A percentile compares a stretch with the other conserved stretches of the same genome.
Evolutionary conservation across 2,797 vertebrate genomes (phyloP).

Genomic region (Carapus acus): DNA sequence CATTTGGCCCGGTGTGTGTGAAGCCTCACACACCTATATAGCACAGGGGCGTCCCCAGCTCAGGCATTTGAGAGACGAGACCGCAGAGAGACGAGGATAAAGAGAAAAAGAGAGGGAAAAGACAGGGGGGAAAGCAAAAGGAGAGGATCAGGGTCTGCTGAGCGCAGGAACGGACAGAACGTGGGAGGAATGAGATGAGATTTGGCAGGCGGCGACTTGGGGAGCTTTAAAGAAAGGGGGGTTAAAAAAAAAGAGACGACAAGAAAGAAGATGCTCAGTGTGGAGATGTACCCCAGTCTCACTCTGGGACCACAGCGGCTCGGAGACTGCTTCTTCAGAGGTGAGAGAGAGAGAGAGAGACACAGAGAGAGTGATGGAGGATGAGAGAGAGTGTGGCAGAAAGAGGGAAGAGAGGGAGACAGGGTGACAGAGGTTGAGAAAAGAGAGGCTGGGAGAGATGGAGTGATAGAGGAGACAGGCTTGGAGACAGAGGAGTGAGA

Average conservation of each 20-base stretch:
- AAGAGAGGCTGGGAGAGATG: too few species aligned
- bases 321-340: constrained; percentile 75
- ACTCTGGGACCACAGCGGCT: constrained; percentile 66
- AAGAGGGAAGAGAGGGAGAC: too few species aligned
- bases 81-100: constrained; percentile 9
- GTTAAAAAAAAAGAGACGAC: constrained; percentile 8
- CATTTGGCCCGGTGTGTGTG: constrained; percentile 76
- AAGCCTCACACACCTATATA: constrained; percentile 74
- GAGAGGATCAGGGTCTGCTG: background rate
- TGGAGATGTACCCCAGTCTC: constrained; percentile 72
- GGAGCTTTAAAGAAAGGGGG: constrained; percentile 32
- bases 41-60: constrained; percentile 24
- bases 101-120: background rate
- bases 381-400: background rate
- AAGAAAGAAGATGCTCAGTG: constrained; percentile 59
- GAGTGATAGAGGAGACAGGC: too few species aligned
- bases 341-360: constrained; percentile 47
- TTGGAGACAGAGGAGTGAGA: too few species aligned
- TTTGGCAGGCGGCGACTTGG: too few species aligned
- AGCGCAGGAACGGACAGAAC: background rate
- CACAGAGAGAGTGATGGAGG: too few species aligned
- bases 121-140: constrained; percentile 1
- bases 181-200: constrained; percentile 21
- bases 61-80: constrained; percentile 37
- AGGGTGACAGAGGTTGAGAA: too few species aligned